Percentiles rank a stretch among this genome's conserved stretches.
phyloP scores from a whole-genome alignment of 2,797 vertebrate species.

The Sphenopsis melanotis region DNA sequence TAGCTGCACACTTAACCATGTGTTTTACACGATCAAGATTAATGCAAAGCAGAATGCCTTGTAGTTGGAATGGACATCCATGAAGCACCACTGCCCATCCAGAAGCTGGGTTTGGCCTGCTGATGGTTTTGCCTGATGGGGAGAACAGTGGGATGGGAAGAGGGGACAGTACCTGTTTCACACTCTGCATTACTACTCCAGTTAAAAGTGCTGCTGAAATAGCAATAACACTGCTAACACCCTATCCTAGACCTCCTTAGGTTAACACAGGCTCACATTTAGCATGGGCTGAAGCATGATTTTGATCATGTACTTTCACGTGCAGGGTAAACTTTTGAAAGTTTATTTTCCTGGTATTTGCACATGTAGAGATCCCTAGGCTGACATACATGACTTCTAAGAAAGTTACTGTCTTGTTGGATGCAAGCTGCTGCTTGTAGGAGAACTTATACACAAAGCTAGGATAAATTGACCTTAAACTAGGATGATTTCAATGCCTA shows the following conservation, averaged over 20 bases:
- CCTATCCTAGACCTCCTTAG: not conserved
- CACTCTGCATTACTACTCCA: not conserved
- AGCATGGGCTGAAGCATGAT: not conserved
- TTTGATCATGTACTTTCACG: fast-evolving
- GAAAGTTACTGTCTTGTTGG: not conserved
- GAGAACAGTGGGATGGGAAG: not conserved
- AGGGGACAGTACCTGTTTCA: not conserved
- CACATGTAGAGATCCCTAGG: not conserved
- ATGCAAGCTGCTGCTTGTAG: not conserved
- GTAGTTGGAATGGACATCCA: not conserved
- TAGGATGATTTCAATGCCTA: not conserved
- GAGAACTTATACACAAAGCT: not conserved
- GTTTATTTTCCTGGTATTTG: not conserved
- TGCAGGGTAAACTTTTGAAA: not conserved
- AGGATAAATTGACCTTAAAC: not conserved
- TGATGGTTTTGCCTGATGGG: not conserved
- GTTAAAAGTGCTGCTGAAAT: not conserved
- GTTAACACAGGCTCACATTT: not conserved
- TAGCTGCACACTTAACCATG: fast-evolving
- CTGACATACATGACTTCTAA: not conserved
- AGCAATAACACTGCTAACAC: not conserved
- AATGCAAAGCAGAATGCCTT: not conserved
- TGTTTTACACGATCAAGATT: not conserved
- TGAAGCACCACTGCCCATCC: fast-evolving
- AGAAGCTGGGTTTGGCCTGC: not conserved